Conservation (phyloP, 2,113 vertebrate genomes). For the Pyxicephalus adspersus region DNA sequence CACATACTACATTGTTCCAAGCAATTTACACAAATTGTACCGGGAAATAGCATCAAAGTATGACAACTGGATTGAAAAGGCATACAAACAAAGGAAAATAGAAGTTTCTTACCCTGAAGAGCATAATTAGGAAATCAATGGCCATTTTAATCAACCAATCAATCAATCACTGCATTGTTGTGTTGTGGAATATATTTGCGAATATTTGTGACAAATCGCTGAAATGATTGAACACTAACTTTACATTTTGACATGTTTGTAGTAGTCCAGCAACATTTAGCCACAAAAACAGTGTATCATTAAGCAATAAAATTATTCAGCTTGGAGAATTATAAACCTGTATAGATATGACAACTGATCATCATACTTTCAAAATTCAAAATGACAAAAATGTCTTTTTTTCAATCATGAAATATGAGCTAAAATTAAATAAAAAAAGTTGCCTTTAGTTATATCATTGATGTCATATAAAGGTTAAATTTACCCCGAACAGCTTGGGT, state of each 20-base stretch:
- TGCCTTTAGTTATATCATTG: too few species aligned
- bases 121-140: slow-evolving; percentile 35
- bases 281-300: neutral
- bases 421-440: too few species aligned
- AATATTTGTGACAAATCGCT: slow-evolving; percentile 3
- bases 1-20: slow-evolving; percentile 41
- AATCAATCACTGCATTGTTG: slow-evolving; percentile 28
- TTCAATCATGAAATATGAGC: too few species aligned
- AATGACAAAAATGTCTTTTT: neutral
- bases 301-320: neutral
- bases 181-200: slow-evolving; percentile 1
- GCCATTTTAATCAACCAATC: slow-evolving; percentile 37
- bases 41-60: slow-evolving; percentile 37
- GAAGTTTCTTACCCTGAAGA: neutral
- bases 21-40: slow-evolving; percentile 48
- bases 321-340: neutral
- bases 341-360: neutral
- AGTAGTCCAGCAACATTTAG: neutral
- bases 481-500: too few species aligned
- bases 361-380: neutral
- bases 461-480: too few species aligned
- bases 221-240: neutral
- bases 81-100: slow-evolving; percentile 35
- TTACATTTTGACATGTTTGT: too few species aligned
- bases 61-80: slow-evolving; percentile 46